Base-by-base conservation (phyloP, 1,140 invertebrate species). In the Antheraea pernyi region DNA sequence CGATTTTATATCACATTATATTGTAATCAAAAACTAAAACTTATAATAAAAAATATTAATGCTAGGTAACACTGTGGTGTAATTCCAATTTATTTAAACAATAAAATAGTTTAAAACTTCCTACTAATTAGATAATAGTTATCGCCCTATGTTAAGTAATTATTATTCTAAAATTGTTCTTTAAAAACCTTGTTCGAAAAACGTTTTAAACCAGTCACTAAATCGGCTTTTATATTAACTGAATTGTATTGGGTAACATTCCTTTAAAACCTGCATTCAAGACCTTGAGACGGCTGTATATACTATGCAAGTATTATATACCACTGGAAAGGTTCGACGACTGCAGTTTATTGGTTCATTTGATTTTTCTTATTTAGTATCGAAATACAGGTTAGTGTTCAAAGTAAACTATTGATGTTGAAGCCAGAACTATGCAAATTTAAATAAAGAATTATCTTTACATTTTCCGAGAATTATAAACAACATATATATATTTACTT, bases 291-390 rank as follows among this genome's bases (percentile, higher is more conserved):
- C 46, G 16, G 16, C 46, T 13, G 16, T 53, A 53, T n/a, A 53
- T 53, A 53, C 46, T 53, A 53, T 53, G 46, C 46, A 53, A 53
- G 46, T 53, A 53, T 53, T 53, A 53, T 53, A 53, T 13, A 53
- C 5, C 13, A 53, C 46, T 53, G 46, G 46, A 70, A 60, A 46
- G 30, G 42, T 39, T 64, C 39, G 39, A 53, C 46, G 46, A 16
- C 16, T 53, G 13, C 2, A 53, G 13, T n/a, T 53, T 53, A 69
- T 65, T 60, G 53, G 64, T 69, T 73, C 10, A 64, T 68, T 63
- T 62, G 13, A 16, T 58, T 63, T 70, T 48, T 19, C 60, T 59
- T 69, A 69, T 58, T 65, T n/a, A 58, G 58, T 30, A 70, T 61
- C 19, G 19, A 61, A 61, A 61, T 61, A 19, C 30, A 61, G 6